Evolutionary conservation across 1,140 invertebrate species (phyloP).

Genomic region (Belonocnema kinseyi): DNA sequence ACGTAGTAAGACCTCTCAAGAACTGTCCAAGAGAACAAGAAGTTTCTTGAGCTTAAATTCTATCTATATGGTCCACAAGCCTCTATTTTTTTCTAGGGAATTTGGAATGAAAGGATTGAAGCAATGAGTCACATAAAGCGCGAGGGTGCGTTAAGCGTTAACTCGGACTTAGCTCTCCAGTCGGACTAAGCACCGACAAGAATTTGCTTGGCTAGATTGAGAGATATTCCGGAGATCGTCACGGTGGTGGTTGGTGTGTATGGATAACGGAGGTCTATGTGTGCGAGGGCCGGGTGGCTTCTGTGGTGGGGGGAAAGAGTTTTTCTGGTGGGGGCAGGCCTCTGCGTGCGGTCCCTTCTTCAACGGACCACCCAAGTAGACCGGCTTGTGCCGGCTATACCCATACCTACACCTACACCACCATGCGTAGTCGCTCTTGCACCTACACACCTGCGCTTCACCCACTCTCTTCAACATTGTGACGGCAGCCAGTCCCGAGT

Average conservation of each 20-base stretch:
- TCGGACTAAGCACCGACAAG: constrained; percentile 64
- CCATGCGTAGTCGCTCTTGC: constrained; percentile 45
- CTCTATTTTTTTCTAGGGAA: neutral
- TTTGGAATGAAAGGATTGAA: constrained; percentile 13
- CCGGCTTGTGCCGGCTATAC: constrained; percentile 66
- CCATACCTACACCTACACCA: constrained; percentile 58
- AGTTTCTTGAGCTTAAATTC: too few relatives aligned
- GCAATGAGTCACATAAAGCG: constrained; percentile 22
- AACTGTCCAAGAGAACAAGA: neutral
- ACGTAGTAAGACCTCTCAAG: neutral
- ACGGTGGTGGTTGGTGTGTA: constrained; percentile 44
- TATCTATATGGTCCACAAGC: too few relatives aligned
- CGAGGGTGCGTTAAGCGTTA: constrained; percentile 47
- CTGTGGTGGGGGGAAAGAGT: constrained; percentile 55
- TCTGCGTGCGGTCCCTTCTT: constrained; percentile 75
- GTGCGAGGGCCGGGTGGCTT: constrained; percentile 53
- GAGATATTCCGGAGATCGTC: constrained; percentile 65
- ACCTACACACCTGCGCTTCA: constrained; percentile 33
- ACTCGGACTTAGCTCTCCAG: constrained; percentile 41
- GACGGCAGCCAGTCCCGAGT: constrained; percentile 48
- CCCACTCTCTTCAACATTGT: constrained; percentile 46
- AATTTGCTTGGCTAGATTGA: constrained; percentile 72
- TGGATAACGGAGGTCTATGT: constrained; percentile 38
- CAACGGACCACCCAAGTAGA: constrained; percentile 74
- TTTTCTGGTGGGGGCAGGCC: constrained; percentile 73